phyloP scores from a whole-genome alignment of 2,888 invertebrate species.

The Torymus auratus region DNA sequence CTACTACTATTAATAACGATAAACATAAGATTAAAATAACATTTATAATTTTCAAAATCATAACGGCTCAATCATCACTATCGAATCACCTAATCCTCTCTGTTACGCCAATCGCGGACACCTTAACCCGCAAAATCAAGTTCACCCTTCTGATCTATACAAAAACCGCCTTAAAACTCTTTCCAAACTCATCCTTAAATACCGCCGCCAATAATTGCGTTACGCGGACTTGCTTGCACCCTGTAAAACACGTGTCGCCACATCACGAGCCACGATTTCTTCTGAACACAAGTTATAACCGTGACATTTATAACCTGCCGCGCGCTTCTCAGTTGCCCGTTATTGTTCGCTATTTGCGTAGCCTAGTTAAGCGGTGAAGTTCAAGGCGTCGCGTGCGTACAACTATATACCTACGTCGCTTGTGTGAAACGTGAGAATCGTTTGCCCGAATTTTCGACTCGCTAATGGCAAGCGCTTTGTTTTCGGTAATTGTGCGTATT shows the following conservation, averaged over 20 bases:
- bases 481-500: too few relatives aligned
- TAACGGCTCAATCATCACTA: too few relatives aligned
- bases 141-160: too few relatives aligned
- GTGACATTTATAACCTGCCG: slow-evolving; percentile 33
- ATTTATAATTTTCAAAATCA: too few relatives aligned
- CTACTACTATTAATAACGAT: too few relatives aligned
- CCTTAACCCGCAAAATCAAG: too few relatives aligned
- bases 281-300: slow-evolving; percentile 1
- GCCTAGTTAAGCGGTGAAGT: slow-evolving; percentile 15
- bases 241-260: not conserved
- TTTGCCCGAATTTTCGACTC: too few relatives aligned
- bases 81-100: too few relatives aligned
- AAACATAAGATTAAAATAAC: too few relatives aligned
- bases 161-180: slow-evolving; percentile 25
- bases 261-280: not conserved
- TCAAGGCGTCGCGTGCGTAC: not conserved
- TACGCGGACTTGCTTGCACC: not conserved
- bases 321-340: too few relatives aligned
- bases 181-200: slow-evolving; percentile 23
- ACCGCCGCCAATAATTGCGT: not conserved
- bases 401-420: not conserved
- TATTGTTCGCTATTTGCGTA: not conserved
- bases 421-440: not conserved
- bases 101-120: too few relatives aligned
- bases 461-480: too few relatives aligned